Conservation (phyloP, 2,113 vertebrate genomes). For the Dryoscopus gambensis region DNA sequence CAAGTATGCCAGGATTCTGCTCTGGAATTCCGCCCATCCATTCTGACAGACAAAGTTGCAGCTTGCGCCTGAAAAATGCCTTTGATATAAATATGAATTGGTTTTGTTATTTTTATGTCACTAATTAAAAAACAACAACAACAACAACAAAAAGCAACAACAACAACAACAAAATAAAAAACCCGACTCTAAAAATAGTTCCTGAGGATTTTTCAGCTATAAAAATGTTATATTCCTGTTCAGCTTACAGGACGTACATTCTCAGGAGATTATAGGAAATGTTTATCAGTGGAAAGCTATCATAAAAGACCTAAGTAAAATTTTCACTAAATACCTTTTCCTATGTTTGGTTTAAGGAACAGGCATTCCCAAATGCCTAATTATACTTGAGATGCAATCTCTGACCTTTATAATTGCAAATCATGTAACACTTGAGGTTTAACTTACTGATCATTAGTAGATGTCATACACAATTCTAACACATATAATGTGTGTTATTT, state of each 20-base stretch:
- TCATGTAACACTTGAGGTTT: background rate
- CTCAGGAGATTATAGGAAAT: background rate
- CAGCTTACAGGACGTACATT: background rate
- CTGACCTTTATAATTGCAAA: conserved; percentile 30
- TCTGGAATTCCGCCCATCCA: background rate
- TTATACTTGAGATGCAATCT: background rate
- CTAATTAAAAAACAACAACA: too few relatives aligned
- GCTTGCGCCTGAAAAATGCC: background rate
- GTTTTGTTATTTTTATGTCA: background rate
- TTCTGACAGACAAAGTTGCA: background rate
- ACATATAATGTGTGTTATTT: background rate
- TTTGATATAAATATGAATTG: background rate
- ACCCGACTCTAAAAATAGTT: background rate
- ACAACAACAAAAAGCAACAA: too few relatives aligned
- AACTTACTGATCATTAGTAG: background rate
- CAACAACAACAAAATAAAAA: background rate
- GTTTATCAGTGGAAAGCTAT: background rate
- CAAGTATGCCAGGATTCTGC: background rate
- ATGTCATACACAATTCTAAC: background rate
- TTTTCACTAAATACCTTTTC: background rate
- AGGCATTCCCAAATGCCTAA: background rate
- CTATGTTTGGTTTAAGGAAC: background rate
- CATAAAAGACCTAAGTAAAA: background rate
- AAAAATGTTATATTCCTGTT: rapidly evolving
- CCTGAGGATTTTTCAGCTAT: background rate